Evolutionary conservation across 1,140 invertebrate species (phyloP), one percentile per base, ranked within the genome.

Genomic region (Papilio helenus): DNA sequence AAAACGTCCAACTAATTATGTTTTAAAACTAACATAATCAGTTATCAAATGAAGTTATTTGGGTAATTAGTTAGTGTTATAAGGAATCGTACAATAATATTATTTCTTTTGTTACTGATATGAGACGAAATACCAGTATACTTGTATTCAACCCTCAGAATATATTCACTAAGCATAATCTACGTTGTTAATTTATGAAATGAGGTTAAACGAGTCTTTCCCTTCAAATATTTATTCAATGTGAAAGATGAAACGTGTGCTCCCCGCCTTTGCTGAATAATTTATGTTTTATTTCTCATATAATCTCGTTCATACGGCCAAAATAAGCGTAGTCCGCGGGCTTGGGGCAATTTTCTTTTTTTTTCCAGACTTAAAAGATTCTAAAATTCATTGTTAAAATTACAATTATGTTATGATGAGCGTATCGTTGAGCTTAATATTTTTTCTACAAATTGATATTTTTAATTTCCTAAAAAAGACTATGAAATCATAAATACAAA

Each of bases 191-290:
- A 91, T 91, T 91, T 90, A 84, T 86, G 84, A 87, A 89, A 90
- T 88, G 82, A 89, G 83, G 88, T 89, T 90, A 89, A 89, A 87
- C 84, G 86, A 84, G 85, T 86, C 84, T 82, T 87, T 85, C 84
- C 86, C 83, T 85, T 85, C 84, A 88, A 91, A 91, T 89, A 89
- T 91, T 89, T 89, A 91, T 89, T 88, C 86, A 89, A 91, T 89
- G 88, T 86, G 85, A 88, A 89, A 89, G 87, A 90, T 92, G 86
- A 90, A 92, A 90, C 89, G 90, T 90, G 88, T 85, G 84, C 85
- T 83, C 87, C 84, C 80, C 82, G 84, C 88, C 84, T 88, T 92
- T 90, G 87, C 89, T 90, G 90, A 92, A 92, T 92, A 90, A 92
- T 90, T 89, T 90, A 89, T 92, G 80, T 88, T 90, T 88, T 90